Conservation (phyloP, 1,140 invertebrate genomes). For the Drosophila pandora region DNA sequence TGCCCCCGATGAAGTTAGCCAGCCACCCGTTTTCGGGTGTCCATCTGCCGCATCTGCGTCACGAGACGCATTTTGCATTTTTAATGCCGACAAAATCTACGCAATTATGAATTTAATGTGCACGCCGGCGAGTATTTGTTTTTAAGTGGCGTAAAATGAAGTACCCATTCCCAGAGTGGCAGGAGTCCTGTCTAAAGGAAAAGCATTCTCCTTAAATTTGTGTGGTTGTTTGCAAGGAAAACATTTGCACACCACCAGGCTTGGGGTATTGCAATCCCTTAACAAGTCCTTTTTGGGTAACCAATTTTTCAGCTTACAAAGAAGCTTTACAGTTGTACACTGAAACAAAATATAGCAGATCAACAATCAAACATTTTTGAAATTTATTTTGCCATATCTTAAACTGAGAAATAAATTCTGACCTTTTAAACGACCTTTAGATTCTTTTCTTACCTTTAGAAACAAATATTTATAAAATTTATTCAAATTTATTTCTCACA, state of each 20-base stretch:
- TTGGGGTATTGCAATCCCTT: neutral
- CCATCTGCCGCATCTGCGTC: slow-evolving; percentile 26
- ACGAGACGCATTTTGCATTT: slow-evolving; percentile 59
- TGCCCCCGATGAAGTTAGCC: slow-evolving; percentile 53
- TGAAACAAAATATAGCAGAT: neutral
- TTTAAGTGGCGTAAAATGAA: slow-evolving; percentile 19
- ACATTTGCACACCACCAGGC: slow-evolving; percentile 11
- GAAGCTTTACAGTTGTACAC: neutral
- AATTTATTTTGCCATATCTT: too few species aligned
- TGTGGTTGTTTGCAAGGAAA: slow-evolving; percentile 9
- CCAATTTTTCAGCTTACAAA: slow-evolving; percentile 6
- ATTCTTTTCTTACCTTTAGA: too few species aligned
- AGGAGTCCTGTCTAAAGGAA: neutral
- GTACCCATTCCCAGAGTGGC: neutral
- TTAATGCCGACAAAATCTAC: slow-evolving; percentile 47
- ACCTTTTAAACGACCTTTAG: too few species aligned
- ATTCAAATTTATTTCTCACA: neutral
- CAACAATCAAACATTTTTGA: neutral
- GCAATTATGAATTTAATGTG: slow-evolving; percentile 50
- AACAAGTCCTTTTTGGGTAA: neutral
- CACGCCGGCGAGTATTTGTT: slow-evolving; percentile 9
- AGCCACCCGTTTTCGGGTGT: slow-evolving; percentile 4
- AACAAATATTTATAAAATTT: too few species aligned
- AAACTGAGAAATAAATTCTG: too few species aligned
- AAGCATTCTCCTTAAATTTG: neutral